phyloP scores from a whole-genome alignment of 2,797 vertebrate genomes.

The Gastrophryne carolinensis region DNA sequence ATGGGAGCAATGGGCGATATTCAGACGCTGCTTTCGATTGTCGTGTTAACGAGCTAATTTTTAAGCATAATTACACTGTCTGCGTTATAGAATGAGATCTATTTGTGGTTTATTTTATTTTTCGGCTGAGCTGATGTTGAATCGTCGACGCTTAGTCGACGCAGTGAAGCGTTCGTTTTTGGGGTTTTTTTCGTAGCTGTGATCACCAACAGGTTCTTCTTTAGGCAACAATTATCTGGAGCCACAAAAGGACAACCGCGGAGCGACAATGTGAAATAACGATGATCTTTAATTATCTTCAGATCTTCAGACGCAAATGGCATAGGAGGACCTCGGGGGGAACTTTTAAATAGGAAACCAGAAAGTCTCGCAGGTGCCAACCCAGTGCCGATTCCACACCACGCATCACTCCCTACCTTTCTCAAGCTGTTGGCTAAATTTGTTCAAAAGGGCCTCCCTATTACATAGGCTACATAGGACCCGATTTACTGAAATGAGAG shows the following conservation, averaged over 20 bases:
- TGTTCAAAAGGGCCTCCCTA: neutral
- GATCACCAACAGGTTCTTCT: neutral
- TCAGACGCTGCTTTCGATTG: constrained; percentile 4
- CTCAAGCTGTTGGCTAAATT: neutral
- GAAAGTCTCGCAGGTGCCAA: neutral
- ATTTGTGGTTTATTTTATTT: constrained; percentile 13
- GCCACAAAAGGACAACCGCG: neutral
- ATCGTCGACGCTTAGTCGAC: neutral
- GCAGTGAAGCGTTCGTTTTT: neutral
- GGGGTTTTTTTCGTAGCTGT: neutral
- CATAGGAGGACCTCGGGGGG: neutral
- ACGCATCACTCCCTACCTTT: neutral
- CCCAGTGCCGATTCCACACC: neutral
- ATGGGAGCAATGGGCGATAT: constrained; percentile 17
- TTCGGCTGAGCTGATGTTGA: neutral
- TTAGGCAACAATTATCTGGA: neutral
- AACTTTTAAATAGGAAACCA: neutral
- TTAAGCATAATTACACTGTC: constrained; percentile 31
- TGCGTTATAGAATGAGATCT: constrained; percentile 24
- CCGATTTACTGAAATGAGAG: too few species aligned
- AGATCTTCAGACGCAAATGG: constrained; percentile 12
- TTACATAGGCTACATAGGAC: too few species aligned
- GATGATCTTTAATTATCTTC: constrained; percentile 4
- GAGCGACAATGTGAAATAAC: neutral
- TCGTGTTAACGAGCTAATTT: constrained; percentile 33